These are phyloP conservation scores for Cliona cf. orientalis DNA, from an alignment of 37 sponge, comb jelly and placozoan species.

Conservation along the genomic window DNA sequence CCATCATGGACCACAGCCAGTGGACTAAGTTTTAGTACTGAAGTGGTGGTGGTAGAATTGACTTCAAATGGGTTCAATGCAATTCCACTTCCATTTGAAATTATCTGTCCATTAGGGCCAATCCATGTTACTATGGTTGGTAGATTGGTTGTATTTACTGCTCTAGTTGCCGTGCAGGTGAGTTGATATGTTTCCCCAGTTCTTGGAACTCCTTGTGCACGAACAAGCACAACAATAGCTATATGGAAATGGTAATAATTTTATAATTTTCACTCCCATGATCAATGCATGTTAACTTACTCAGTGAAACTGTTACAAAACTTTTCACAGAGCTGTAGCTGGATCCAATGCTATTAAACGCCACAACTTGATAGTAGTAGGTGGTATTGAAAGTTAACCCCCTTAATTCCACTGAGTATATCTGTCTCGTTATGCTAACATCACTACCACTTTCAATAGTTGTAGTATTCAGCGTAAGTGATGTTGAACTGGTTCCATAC, in stretches of 20 bases:
- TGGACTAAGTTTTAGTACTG: not conserved
- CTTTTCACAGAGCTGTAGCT: not conserved
- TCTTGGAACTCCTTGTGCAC: not conserved
- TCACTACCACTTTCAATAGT: constrained; percentile 5
- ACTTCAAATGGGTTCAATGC: not conserved
- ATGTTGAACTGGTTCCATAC: constrained; percentile 12
- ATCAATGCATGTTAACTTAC: constrained; percentile 18
- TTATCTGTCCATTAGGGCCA: not conserved
- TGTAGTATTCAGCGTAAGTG: not conserved
- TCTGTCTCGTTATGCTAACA: not conserved
- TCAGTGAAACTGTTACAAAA: not conserved
- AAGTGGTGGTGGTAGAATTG: not conserved
- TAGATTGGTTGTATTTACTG: not conserved
- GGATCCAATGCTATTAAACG: not conserved
- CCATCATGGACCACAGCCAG: constrained; percentile 4
- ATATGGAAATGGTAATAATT: too few relatives aligned
- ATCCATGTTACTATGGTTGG: not conserved
- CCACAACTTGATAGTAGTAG: constrained; percentile 30
- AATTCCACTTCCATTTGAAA: not conserved
- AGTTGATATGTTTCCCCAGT: constrained; percentile 2
- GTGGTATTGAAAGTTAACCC: constrained; percentile 5
- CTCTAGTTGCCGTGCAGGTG: not conserved
- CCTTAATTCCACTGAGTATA: constrained; percentile 1
- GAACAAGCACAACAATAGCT: not conserved
- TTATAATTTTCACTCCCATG: not conserved